phyloP scores from a whole-genome alignment of 1,140 invertebrate genomes.

The Dreissena polymorpha region DNA sequence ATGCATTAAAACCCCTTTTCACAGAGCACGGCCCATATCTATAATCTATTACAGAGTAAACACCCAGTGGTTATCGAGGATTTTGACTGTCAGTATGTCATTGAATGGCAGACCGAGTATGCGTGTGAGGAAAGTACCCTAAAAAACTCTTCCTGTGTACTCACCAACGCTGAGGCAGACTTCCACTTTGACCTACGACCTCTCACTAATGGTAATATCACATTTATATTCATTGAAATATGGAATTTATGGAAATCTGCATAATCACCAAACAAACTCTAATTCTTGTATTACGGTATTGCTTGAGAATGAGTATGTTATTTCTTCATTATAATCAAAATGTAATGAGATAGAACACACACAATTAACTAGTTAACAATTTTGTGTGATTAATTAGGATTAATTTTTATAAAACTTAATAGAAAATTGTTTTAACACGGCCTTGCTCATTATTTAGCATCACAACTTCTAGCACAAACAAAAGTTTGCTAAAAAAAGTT shows the following conservation, averaged over 20 bases:
- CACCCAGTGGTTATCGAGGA: conserved; percentile 64
- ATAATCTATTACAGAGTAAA: conserved; percentile 67
- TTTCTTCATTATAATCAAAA: not conserved
- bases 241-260: not conserved
- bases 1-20: too few relatives aligned
- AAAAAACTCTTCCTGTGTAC: conserved; percentile 63
- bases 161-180: conserved; percentile 66
- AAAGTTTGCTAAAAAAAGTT: too few relatives aligned
- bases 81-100: conserved; percentile 66
- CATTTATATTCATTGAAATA: not conserved
- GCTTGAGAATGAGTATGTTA: not conserved
- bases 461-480: too few relatives aligned
- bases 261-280: not conserved
- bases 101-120: conserved; percentile 75
- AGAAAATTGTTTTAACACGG: too few relatives aligned
- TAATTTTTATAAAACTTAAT: too few relatives aligned
- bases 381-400: too few relatives aligned
- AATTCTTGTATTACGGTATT: not conserved
- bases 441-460: too few relatives aligned
- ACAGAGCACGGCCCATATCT: too few relatives aligned
- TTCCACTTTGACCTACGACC: conserved; percentile 73
- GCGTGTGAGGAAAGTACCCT: conserved; percentile 67
- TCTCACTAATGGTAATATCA: conserved; percentile 53
- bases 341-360: too few relatives aligned
- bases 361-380: too few relatives aligned